Evolutionary conservation across 2,888 invertebrate species (phyloP).

Genomic region (Drosophila aldrichi): DNA sequence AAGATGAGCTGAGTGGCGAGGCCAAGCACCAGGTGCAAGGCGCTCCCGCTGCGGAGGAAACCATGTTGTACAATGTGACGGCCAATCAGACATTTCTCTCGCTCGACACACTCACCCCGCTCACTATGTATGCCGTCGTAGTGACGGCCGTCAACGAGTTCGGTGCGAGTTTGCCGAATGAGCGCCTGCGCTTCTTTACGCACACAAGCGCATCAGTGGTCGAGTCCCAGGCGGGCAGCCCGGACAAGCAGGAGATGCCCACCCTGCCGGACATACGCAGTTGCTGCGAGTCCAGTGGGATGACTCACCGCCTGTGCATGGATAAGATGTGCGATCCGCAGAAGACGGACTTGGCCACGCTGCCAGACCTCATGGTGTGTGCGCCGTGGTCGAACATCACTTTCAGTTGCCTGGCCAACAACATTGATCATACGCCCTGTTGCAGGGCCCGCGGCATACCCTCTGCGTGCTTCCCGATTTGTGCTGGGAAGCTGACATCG

Average conservation of each 20-base stretch:
- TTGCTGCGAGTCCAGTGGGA: conserved; percentile 90
- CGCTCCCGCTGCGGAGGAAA: conserved; percentile 72
- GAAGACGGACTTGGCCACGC: conserved; percentile 85
- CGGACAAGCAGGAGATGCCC: conserved; percentile 88
- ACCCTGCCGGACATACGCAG: conserved; percentile 90
- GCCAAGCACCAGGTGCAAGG: conserved; percentile 28
- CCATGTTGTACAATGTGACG: conserved; percentile 85
- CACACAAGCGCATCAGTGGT: conserved; percentile 89
- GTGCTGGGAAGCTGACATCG: conserved; percentile 91
- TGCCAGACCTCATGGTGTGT: conserved; percentile 94
- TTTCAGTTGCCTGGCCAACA: conserved; percentile 92
- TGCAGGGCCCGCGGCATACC: conserved; percentile 91
- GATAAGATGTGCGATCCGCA: conserved; percentile 93
- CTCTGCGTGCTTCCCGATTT: conserved; percentile 90
- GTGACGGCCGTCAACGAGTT: conserved; percentile 91
- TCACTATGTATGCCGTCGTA: conserved; percentile 93
- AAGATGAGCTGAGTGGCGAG: conserved; percentile 78
- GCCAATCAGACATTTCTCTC: conserved; percentile 87
- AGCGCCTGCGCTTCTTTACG: conserved; percentile 87
- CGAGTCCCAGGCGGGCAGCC: conserved; percentile 86
- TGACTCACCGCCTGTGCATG: conserved; percentile 91
- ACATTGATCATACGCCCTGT: conserved; percentile 93
- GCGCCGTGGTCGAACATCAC: conserved; percentile 94
- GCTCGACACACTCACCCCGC: conserved; percentile 89
- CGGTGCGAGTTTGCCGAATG: conserved; percentile 92